Base-by-base conservation (phyloP, 2,797 vertebrate genomes). In the Danio albolineatus region DNA sequence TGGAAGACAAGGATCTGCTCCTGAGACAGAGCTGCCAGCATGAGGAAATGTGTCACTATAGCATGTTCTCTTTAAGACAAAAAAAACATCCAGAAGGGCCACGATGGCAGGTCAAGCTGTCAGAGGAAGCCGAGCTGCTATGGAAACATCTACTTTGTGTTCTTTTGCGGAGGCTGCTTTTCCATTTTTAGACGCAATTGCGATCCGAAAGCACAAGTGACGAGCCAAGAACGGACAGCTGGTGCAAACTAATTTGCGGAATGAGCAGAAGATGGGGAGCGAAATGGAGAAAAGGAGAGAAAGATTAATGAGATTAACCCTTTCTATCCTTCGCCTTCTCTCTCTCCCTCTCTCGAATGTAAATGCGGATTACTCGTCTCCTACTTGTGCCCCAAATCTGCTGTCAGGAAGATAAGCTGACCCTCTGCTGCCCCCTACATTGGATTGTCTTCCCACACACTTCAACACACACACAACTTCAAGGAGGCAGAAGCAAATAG, bases 121-220 rank as follows among this genome's bases (percentile, higher is more conserved):
- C 85, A 85, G 70, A 83, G 60, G 73, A 70, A 80, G 76, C 74
- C 59, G 36, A 16, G 85, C 82, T 86, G 81, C 88, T 76, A 88
- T 89, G 84, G 88, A 73, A 86, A 89, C 85, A 64, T 80, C 51
- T 76, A 73, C 78, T 64, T 65, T 83, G 73, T 78, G 61, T 76
- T 83, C 49, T 79, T 85, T 73, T 69, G 60, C n/a, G 73, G 77
- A 70, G 76, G 82, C 80, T 78, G 69, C 6, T 36, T 43, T 84
- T 80, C 80, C 79, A 85, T 82, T 80, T 85, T 85, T 81, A 67
- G 61, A 82, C 10, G 74, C 75, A 69, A 57, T 70, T 79, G 75
- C 43, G 16, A 82, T 70, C 57, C 49, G 61, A 77, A 72, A 77
- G 69, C 59, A 54, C 70, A 46, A 60, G n/a, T 12, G 80, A 62